Evolutionary conservation across 2,888 invertebrate species (phyloP), one percentile per base, ranked within the genome.

Genomic region (Pyrocoelia pectoralis): DNA sequence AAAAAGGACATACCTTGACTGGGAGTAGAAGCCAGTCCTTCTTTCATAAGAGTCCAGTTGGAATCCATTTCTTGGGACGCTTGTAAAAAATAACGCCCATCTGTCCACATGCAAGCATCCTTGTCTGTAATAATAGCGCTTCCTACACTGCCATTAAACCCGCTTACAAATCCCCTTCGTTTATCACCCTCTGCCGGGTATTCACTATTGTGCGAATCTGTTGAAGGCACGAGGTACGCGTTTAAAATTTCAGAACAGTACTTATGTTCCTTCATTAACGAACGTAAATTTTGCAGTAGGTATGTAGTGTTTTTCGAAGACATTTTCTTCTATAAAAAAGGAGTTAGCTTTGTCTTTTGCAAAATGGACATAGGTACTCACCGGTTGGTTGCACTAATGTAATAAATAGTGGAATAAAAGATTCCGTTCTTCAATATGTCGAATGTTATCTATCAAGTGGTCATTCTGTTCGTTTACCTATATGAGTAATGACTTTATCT

Each of bases 31-130:
- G 84, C 79, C 40, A 83, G 67, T 0, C 82, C 82, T 73, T 91
- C 89, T 79, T 92, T 97, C 96, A 98, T 97, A 3, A 99, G 83
- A 0, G 87, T 91, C 98, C 98, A 99, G 61, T 89, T 85, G 0
- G 83, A 76, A 78, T 95, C 94, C 29, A 96, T 83, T 77, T 99
- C 90, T 68, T 89, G 84, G 12, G 84, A 83, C 0, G 97, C 97
- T 84, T 99, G 98, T 17, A 94, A 86, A 80, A 91, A 96, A 80
- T 99, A 99, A 6, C 99, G 84, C 0, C 98, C 98, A 82, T 99
- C 99, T 0, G 98, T 98, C 98, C 98, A 99, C n/a, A 99, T 80
- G 2, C 91, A 83, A 0, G 94, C 94, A 15, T 86, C 82, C 0
- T 86, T 83, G 0, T 84, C 78, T 0, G 97, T 96, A 46, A 98